Conservation (phyloP, 2,113 vertebrate species). For the Plectropomus leopardus region DNA sequence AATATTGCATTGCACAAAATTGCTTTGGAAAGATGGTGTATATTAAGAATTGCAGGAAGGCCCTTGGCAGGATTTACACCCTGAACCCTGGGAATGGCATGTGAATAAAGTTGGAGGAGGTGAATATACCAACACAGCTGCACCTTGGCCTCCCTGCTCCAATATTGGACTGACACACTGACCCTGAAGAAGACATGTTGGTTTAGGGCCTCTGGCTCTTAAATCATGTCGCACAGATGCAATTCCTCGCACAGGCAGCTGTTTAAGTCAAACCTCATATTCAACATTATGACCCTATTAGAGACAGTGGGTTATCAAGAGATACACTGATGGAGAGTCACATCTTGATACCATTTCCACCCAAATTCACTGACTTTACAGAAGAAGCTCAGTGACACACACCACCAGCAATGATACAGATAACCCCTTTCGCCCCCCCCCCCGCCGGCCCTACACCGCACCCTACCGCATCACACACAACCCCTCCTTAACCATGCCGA, state of each 20-base stretch:
- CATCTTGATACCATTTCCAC: conserved; percentile 13
- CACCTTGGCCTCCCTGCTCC: conserved; percentile 55
- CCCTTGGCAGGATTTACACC: conserved; percentile 51
- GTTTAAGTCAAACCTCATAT: conserved; percentile 43
- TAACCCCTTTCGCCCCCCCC: not conserved
- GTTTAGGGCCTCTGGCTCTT: conserved; percentile 62
- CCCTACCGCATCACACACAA: conserved; percentile 44
- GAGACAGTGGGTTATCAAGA: conserved; percentile 3
- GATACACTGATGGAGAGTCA: not conserved
- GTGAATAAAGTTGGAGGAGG: conserved; percentile 56
- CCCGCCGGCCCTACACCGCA: conserved; percentile 5
- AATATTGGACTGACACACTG: conserved; percentile 77
- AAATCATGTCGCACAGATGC: conserved; percentile 60
- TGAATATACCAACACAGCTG: conserved; percentile 50
- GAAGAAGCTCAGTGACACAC: conserved; percentile 28
- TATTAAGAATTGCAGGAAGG: conserved; percentile 31
- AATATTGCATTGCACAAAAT: conserved; percentile 48
- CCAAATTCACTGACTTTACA: conserved; percentile 49
- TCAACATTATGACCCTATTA: conserved; percentile 23
- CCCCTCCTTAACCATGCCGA: conserved; percentile 54
- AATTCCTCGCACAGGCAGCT: conserved; percentile 49
- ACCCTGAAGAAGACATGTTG: conserved; percentile 74
- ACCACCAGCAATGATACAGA: not conserved
- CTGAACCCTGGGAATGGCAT: conserved; percentile 37
- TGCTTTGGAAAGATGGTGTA: conserved; percentile 22